A percentile compares a stretch with the other conserved stretches of the same genome.
Evolutionary conservation across 1,140 invertebrate genomes (phyloP).

Genomic region (Paraescarpia echinospica): DNA sequence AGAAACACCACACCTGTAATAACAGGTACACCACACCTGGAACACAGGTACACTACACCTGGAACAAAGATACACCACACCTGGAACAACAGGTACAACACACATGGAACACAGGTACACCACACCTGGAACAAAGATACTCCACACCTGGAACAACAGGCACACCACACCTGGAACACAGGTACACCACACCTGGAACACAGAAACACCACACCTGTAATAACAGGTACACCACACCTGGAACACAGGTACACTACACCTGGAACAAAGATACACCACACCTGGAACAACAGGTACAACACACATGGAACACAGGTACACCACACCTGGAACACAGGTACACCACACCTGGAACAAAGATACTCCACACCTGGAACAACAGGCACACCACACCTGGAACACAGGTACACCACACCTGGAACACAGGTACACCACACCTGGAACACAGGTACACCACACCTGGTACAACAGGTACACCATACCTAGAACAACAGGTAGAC

Average conservation of each 20-base stretch:
- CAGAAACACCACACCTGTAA: background rate
- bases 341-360: too few relatives aligned
- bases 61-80: background rate
- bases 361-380: conserved; percentile 71
- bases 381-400: conserved; percentile 72
- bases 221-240: too few relatives aligned
- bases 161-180: conserved; percentile 73
- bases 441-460: background rate
- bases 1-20: background rate
- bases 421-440: background rate
- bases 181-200: conserved; percentile 70
- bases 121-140: too few relatives aligned
- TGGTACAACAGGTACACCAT: background rate
- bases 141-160: too few relatives aligned
- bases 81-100: background rate
- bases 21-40: too few relatives aligned
- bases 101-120: too few relatives aligned
- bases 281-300: background rate
- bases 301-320: too few relatives aligned
- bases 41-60: background rate
- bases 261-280: background rate
- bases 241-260: background rate
- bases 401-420: background rate
- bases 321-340: too few relatives aligned
- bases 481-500: too few relatives aligned